These are phyloP conservation scores for Amblyornis subalaris DNA, from an alignment of 2,113 vertebrate genomes.

Conservation along the genomic window DNA sequence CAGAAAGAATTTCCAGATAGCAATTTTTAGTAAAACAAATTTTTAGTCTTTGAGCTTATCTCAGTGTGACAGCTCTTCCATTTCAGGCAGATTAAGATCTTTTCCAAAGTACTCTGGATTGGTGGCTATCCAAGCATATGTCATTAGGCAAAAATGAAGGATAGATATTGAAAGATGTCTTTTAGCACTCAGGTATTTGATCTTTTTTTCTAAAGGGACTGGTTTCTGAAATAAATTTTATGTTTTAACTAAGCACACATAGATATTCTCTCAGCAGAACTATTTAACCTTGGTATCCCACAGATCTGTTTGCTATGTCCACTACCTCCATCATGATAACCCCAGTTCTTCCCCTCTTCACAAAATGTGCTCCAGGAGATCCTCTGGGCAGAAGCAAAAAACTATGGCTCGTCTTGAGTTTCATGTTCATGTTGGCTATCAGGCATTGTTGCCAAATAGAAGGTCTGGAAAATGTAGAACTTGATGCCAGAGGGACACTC, in stretches of 20 bases:
- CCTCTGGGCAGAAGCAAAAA: neutral
- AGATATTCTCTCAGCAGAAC: neutral
- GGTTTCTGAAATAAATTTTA: neutral
- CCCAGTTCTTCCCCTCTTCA: neutral
- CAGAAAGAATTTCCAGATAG: constrained; percentile 25
- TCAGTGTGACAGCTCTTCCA: constrained; percentile 33
- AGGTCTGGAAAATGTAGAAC: neutral
- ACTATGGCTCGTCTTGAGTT: neutral
- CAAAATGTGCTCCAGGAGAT: neutral
- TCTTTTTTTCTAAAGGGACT: neutral
- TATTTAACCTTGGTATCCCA: neutral
- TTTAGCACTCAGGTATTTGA: neutral
- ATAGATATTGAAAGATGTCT: neutral
- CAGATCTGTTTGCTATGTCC: neutral
- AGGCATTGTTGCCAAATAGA: neutral
- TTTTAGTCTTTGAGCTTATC: constrained; percentile 33
- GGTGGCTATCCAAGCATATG: constrained; percentile 30
- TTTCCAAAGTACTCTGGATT: neutral
- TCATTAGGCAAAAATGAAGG: constrained; percentile 45
- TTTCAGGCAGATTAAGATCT: constrained; percentile 43
- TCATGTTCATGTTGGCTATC: neutral
- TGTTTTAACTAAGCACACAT: neutral
- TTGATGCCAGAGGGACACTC: neutral
- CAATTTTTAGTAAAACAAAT: constrained; percentile 27
- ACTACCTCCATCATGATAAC: neutral